Base-by-base conservation (phyloP, 2,888 invertebrate species). In the Calliopum simillimum region DNA sequence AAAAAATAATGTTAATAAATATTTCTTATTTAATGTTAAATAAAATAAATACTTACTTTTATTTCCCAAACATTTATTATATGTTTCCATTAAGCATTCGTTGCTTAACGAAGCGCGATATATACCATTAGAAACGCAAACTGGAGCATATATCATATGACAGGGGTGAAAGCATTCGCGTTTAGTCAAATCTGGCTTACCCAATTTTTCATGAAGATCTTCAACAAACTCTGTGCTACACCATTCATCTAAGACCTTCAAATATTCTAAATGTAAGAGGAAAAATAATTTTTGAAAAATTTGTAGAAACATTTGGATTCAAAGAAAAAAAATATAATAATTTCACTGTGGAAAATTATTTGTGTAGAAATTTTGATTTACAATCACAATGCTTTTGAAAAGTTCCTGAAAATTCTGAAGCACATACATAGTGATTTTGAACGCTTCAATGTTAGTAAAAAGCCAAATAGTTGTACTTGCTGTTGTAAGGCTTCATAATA, bases 51-150 rank as follows among this genome's bases (percentile, higher is more conserved):
- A 33, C 33, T 33, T 63, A 59, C 68, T 23, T 23, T 4, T 46
- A 3, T 11, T 6, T 4, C 25, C 61, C 12, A 82, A 73, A 21
- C 77, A 83, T 65, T 85, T 84, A 69, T 82, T 83, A 55, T 77
- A 79, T 55, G 58, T 71, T 0, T 78, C 78, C 74, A 84, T 71
- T 49, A 77, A 46, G 59, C 85, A 84, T 19, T 75, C 59, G 55
- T 79, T 84, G 72, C 79, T 74, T 51, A 82, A 66, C 19, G 76
- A 51, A n/a, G 76, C 77, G 43, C 84, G 84, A 71, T 77, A 79
- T 46, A 79, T 76, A 67, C 84, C 84, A 69, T 84, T 83, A 43
- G 84, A 80, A 0, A 77, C 77, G 66, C 85, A 85, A 12, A 84
- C 67, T 8, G 85, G 84, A 23, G 75, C 72, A 65, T 80, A 83